These are phyloP conservation scores for Yponomeuta malinellus DNA, from an alignment of 2,888 invertebrate genomes.

Conservation along the genomic window DNA sequence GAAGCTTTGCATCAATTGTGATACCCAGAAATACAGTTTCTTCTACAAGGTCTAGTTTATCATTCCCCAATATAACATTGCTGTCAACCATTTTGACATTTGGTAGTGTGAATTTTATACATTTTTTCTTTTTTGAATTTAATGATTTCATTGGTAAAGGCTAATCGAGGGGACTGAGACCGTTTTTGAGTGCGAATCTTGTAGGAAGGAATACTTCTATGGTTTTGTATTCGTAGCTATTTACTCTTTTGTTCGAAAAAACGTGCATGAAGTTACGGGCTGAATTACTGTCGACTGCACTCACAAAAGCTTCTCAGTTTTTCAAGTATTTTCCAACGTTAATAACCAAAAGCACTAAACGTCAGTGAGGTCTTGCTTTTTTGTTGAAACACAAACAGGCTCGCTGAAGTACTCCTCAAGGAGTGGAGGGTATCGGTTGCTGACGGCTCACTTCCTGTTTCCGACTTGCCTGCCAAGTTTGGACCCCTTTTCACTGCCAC, in stretches of 20 bases:
- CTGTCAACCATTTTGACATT: too few relatives aligned
- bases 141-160: too few relatives aligned
- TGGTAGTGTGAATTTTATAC: too few relatives aligned
- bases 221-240: too few relatives aligned
- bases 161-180: too few relatives aligned
- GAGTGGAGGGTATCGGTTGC: conserved; percentile 44
- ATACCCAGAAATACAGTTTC: too few relatives aligned
- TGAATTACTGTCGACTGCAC: neutral
- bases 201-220: too few relatives aligned
- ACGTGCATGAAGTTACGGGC: neutral
- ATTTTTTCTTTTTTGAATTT: too few relatives aligned
- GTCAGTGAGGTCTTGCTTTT: conserved; percentile 21
- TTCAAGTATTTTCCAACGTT: neutral
- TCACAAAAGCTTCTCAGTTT: neutral
- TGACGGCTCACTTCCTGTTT: conserved; percentile 8
- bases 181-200: too few relatives aligned
- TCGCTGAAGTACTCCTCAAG: conserved; percentile 56
- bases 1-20: too few relatives aligned
- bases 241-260: neutral
- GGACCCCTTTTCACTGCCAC: neutral
- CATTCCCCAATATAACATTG: too few relatives aligned
- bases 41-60: too few relatives aligned
- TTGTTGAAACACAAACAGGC: conserved; percentile 52
- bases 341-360: neutral
- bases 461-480: neutral